These are phyloP conservation scores for Galago senegalensis DNA, from an alignment of 2,797 vertebrate species.

Conservation along the genomic window DNA sequence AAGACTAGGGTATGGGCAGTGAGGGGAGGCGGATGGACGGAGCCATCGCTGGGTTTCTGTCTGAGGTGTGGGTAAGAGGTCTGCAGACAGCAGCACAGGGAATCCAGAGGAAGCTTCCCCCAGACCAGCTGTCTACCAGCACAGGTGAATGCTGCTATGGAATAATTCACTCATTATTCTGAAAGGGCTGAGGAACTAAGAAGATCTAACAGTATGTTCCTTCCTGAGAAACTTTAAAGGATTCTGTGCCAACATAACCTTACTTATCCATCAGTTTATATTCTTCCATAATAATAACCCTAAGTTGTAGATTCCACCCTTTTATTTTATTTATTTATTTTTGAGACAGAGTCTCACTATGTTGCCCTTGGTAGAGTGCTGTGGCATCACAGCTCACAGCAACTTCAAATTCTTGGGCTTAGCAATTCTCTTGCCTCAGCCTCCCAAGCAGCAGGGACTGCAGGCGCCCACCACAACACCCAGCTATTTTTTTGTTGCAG, in stretches of 20 bases:
- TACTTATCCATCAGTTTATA: neutral
- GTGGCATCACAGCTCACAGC: too few species aligned
- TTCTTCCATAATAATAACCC: neutral
- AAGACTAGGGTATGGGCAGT: neutral
- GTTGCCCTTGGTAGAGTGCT: too few species aligned
- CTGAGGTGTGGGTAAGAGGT: neutral
- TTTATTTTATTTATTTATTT: neutral
- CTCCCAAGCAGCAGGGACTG: too few species aligned
- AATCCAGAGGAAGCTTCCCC: neutral
- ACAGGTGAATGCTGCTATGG: neutral
- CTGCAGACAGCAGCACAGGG: neutral
- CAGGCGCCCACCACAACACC: too few species aligned
- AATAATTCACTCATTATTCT: neutral
- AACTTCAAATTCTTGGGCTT: too few species aligned
- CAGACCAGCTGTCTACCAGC: neutral
- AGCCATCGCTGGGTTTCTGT: neutral
- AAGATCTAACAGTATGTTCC: neutral
- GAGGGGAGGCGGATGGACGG: rapidly evolving
- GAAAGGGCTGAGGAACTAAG: neutral
- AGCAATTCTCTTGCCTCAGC: too few species aligned
- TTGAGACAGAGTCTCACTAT: too few species aligned
- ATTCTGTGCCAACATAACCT: neutral
- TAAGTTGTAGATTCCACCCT: neutral
- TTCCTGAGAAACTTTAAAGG: neutral
- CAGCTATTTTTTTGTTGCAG: too few species aligned